Evolutionary conservation across 2,797 vertebrate species (phyloP).

Genomic region (Cygnus olor): DNA sequence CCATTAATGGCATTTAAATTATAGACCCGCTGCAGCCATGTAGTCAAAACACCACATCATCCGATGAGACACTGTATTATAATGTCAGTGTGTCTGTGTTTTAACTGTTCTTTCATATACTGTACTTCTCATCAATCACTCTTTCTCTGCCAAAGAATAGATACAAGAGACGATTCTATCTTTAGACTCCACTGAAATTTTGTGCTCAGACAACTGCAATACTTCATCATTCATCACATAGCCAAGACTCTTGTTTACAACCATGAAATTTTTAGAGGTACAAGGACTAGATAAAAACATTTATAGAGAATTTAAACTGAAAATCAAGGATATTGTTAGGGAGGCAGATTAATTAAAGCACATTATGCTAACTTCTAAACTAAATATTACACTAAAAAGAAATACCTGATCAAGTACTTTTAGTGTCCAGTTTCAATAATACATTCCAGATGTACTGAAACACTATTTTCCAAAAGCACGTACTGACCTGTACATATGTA

Average conservation of each 20-base stretch:
- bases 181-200: constrained; percentile 27
- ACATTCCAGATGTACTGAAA: neutral
- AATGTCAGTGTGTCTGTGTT: constrained; percentile 64
- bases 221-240: constrained; percentile 16
- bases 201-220: neutral
- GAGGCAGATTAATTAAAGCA: neutral
- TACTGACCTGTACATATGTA: neutral
- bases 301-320: neutral
- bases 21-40: constrained; percentile 77
- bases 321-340: neutral
- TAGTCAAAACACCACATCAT: constrained; percentile 82
- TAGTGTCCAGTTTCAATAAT: neutral
- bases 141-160: constrained; percentile 10
- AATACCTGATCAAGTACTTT: neutral
- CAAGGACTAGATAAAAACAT: neutral
- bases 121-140: constrained; percentile 26
- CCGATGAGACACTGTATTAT: constrained; percentile 72
- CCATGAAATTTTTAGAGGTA: neutral
- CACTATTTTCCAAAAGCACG: neutral
- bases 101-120: constrained; percentile 70
- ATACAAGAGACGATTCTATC: constrained; percentile 23
- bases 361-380: neutral
- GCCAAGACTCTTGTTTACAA: neutral
- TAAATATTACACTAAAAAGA: too few species aligned
- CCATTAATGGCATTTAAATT: constrained; percentile 86